These are phyloP conservation scores for Drosophila triauraria DNA, from an alignment of 1,140 invertebrate genomes.

Conservation along the genomic window DNA sequence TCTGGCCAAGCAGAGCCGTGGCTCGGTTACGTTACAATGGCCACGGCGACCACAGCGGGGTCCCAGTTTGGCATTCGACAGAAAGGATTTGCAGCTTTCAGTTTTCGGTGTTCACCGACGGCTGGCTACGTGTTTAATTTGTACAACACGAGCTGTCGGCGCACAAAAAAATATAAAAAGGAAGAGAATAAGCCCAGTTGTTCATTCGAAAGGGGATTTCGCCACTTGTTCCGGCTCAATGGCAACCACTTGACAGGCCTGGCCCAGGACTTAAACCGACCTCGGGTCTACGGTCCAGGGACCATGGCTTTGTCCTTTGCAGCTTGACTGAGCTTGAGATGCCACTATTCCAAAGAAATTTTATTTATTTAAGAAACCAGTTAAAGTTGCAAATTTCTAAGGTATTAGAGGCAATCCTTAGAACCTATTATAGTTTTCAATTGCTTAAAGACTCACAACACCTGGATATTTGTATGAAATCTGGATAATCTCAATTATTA, in stretches of 20 bases:
- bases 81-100: slow-evolving; percentile 47
- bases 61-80: slow-evolving; percentile 47
- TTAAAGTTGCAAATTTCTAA: not conserved
- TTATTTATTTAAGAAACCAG: not conserved
- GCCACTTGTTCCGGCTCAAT: slow-evolving; percentile 40
- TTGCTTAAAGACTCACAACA: too few relatives aligned
- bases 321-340: slow-evolving; percentile 20
- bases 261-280: slow-evolving; percentile 12
- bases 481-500: too few relatives aligned
- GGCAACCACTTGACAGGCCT: slow-evolving; percentile 48
- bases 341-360: not conserved
- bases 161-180: slow-evolving; percentile 2
- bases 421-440: not conserved
- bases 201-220: slow-evolving; percentile 22
- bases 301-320: slow-evolving; percentile 33
- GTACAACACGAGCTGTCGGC: slow-evolving; percentile 57
- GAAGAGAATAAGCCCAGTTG: slow-evolving; percentile 6
- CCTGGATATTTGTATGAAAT: too few relatives aligned
- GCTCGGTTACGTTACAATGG: slow-evolving; percentile 45
- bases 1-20: slow-evolving; percentile 21
- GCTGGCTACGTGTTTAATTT: slow-evolving; percentile 70
- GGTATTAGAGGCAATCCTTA: not conserved
- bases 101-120: slow-evolving; percentile 16
- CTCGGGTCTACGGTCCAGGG: slow-evolving; percentile 8
- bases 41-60: slow-evolving; percentile 32